Base-by-base conservation (phyloP, 2,888 invertebrate genomes). In the Mycogona germanica region DNA sequence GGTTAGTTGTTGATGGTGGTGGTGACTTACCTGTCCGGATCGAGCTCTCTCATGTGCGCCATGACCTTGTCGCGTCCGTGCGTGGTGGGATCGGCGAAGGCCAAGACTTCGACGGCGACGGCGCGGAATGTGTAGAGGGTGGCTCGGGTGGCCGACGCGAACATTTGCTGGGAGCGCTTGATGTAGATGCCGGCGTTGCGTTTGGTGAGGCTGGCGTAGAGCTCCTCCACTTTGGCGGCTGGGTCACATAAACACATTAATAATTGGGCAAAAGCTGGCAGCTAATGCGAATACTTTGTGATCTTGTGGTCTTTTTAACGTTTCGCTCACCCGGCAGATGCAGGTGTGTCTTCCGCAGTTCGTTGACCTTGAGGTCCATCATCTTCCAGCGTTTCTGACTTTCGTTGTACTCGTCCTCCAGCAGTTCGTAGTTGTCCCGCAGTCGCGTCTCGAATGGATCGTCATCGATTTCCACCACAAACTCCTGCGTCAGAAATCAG, bases 361-460 rank as follows among this genome's bases (percentile, higher is more conserved):
- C 84, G 17, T 79, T 78, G 19, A 87, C 74, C 75, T 91, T 92
- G 21, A 85, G 81, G 64, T 93, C 92, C 26, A 97, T 75, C 76
- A 92, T 83, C 54, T 85, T 82, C 57, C 85, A 79, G 21, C 97
- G 76, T 66, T 92, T 92, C 63, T 89, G 77, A 65, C 88, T 87
- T 68, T 98, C 97, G 62, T 86, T 82, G 64, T 89, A 91, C 68
- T 98, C 97, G 65, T 98, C 97, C 64, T 91, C 89, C 45, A 95
- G 69, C 0, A 97, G 74, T 66, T 95, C 95, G 68, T 91, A 96
- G 69, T 96, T 97, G 63, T 96, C 93, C 0, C 95, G 79, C 6
- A 98, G 73, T 65, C 88, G 89, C 2, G 96, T 92, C 73, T 98
- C 98, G 67, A 98, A 97, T 0, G 96, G 96, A 77, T 98, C 97